Evolutionary conservation across 1,140 invertebrate species (phyloP).

Genomic region (Panulirus ornatus): DNA sequence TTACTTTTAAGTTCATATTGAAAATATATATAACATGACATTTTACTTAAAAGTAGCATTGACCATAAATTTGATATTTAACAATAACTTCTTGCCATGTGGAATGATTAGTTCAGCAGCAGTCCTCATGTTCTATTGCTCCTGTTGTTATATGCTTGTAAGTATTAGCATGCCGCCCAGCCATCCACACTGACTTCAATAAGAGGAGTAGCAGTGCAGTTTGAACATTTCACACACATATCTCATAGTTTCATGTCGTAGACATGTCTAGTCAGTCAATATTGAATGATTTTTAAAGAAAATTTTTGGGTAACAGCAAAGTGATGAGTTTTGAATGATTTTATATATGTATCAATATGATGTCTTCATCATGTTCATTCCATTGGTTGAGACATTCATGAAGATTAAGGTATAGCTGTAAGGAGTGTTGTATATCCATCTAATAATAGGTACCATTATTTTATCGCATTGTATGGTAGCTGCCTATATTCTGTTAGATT

Average conservation of each 20-base stretch:
- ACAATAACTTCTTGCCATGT: not conserved
- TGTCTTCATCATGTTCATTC: constrained; percentile 1
- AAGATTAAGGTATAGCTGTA: not conserved
- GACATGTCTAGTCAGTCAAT: constrained; percentile 17
- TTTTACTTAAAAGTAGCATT: not conserved
- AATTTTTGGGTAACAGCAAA: too few species aligned
- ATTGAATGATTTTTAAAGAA: not conserved
- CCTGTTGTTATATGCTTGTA: not conserved
- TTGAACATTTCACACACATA: constrained; percentile 1
- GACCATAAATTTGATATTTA: not conserved
- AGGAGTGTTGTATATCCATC: constrained; percentile 10
- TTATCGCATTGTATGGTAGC: not conserved
- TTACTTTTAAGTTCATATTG: not conserved
- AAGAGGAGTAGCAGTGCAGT: not conserved
- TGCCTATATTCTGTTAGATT: not conserved
- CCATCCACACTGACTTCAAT: not conserved
- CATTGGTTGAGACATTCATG: constrained; percentile 5
- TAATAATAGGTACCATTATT: not conserved
- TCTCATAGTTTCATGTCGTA: not conserved
- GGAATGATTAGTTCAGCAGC: not conserved
- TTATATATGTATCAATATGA: not conserved
- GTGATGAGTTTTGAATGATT: not conserved
- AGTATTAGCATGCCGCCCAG: not conserved
- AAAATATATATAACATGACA: too few species aligned
- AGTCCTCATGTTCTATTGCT: not conserved